Evolutionary conservation across 2,888 invertebrate species (phyloP).

Genomic region (Dione vanillae): DNA sequence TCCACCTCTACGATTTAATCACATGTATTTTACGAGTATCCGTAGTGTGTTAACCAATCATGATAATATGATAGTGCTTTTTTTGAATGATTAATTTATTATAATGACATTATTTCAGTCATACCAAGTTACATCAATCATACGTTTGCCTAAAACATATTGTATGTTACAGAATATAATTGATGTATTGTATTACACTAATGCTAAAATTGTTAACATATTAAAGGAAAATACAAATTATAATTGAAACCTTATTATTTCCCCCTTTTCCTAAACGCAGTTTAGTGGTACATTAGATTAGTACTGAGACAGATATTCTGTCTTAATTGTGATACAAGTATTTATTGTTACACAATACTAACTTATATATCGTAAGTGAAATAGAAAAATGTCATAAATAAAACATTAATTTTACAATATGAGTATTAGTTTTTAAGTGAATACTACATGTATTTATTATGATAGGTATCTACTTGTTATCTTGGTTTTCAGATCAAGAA

Average conservation of each 20-base stretch:
- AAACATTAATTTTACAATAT: too few relatives aligned
- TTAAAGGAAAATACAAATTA: conserved; percentile 40
- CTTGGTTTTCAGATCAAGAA: too few relatives aligned
- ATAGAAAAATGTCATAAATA: too few relatives aligned
- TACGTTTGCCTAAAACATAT: conserved; percentile 3
- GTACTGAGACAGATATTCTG: too few relatives aligned
- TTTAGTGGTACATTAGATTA: too few relatives aligned
- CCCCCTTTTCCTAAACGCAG: neutral
- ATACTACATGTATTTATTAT: too few relatives aligned
- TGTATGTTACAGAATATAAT: conserved; percentile 27
- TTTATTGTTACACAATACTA: too few relatives aligned
- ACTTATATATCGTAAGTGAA: too few relatives aligned
- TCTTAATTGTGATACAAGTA: too few relatives aligned
- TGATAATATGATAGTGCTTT: conserved; percentile 42
- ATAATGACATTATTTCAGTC: conserved; percentile 35
- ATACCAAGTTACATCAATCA: conserved; percentile 26
- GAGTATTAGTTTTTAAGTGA: too few relatives aligned
- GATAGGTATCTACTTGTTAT: too few relatives aligned
- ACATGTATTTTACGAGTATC: conserved; percentile 37
- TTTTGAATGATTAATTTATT: conserved; percentile 43
- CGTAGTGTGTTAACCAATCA: conserved; percentile 38
- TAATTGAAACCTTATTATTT: neutral
- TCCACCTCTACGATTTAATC: conserved; percentile 39
- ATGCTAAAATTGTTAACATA: conserved; percentile 40
- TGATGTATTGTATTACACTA: conserved; percentile 31